A percentile compares a stretch with the other conserved stretches of the same genome.
Conservation (phyloP, 2,797 vertebrate species). For the Lerista edwardsae region DNA sequence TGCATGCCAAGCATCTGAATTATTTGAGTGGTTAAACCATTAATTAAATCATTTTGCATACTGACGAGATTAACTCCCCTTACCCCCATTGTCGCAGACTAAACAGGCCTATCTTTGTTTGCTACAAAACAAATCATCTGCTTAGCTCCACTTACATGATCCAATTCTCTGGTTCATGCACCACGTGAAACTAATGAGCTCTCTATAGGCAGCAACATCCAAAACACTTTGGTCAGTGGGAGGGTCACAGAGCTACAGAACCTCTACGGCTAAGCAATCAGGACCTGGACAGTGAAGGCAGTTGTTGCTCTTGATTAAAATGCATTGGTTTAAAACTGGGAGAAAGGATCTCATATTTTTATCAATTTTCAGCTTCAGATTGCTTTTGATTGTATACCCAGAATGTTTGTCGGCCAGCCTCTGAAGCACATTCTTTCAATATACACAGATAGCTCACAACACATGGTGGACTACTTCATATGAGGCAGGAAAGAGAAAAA, state of each 20-base stretch:
- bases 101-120: conserved; percentile 28
- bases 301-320: conserved; percentile 34
- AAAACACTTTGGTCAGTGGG: conserved; percentile 36
- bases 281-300: background rate
- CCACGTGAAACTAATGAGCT: conserved; percentile 35
- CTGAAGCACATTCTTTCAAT: conserved; percentile 17
- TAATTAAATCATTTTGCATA: conserved; percentile 19
- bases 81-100: background rate
- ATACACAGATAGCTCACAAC: background rate
- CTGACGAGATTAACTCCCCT: conserved; percentile 3
- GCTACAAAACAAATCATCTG: conserved; percentile 23
- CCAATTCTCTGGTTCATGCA: conserved; percentile 10
- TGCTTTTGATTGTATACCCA: conserved; percentile 10
- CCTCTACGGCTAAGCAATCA: conserved; percentile 17
- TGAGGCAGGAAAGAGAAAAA: background rate
- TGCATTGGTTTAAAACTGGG: conserved; percentile 7
- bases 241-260: conserved; percentile 6
- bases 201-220: conserved; percentile 28
- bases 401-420: background rate
- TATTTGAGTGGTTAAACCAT: conserved; percentile 28
- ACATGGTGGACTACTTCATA: background rate
- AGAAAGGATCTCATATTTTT: conserved; percentile 8
- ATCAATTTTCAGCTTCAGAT: conserved; percentile 14
- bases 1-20: conserved; percentile 9
- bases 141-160: conserved; percentile 8